Conservation (phyloP, 2,888 invertebrate genomes). For the Sinodicranocentrus sp. region DNA sequence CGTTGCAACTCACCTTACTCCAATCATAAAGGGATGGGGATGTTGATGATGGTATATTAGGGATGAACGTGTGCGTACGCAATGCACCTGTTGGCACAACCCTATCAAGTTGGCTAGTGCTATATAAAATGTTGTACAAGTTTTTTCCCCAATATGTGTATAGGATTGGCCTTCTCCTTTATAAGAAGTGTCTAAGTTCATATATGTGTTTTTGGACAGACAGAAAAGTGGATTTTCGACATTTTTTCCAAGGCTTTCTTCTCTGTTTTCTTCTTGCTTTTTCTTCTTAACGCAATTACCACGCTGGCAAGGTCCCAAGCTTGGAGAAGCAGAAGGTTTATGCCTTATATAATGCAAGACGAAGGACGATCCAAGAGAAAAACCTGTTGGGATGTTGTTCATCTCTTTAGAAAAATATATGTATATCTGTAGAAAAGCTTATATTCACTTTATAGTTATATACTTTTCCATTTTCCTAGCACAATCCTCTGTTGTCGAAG, state of each 20-base stretch:
- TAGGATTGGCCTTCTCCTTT: constrained; percentile 32
- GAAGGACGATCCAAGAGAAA: constrained; percentile 40
- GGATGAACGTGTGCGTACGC: constrained; percentile 55
- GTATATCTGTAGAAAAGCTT: neutral
- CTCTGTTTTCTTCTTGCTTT: constrained; percentile 31
- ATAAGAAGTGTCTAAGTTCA: neutral
- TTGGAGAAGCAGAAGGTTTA: constrained; percentile 12
- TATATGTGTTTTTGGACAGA: constrained; percentile 16
- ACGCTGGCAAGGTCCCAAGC: constrained; percentile 11
- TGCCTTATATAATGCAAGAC: constrained; percentile 5
- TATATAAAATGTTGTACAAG: neutral
- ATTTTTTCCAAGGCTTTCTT: constrained; percentile 60
- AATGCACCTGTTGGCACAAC: constrained; percentile 62
- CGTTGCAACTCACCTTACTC: constrained; percentile 37
- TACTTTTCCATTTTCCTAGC: constrained; percentile 4
- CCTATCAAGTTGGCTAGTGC: constrained; percentile 57
- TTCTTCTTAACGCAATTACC: constrained; percentile 24
- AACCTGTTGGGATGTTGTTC: constrained; percentile 39
- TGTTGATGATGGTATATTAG: constrained; percentile 12
- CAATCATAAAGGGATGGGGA: constrained; percentile 23
- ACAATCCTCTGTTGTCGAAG: constrained; percentile 24
- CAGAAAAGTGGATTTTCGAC: constrained; percentile 53
- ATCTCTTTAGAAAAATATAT: constrained; percentile 10
- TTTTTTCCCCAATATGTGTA: too few relatives aligned
- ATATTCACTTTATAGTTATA: neutral